Conservation (phyloP, 1,140 invertebrate species). For the Drosophila pseudoobscura region DNA sequence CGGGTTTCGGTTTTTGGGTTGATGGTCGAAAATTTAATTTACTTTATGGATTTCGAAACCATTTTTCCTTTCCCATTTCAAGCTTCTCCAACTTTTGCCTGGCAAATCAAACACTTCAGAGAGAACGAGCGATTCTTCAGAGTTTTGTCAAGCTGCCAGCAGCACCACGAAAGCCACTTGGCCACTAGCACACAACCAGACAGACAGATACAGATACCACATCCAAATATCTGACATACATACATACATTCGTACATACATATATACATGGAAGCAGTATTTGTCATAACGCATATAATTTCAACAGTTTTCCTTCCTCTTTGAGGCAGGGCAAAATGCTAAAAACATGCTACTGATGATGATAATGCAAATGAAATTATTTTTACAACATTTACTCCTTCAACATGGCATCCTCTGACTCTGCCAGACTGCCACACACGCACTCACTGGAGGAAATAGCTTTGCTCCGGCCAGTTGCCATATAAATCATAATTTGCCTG, state of each 20-base stretch:
- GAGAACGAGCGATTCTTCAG: constrained; percentile 31
- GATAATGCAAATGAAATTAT: constrained; percentile 67
- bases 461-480: constrained; percentile 22
- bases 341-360: constrained; percentile 53
- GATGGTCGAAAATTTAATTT: constrained; percentile 60
- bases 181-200: constrained; percentile 12
- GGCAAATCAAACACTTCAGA: constrained; percentile 46
- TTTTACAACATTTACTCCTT: constrained; percentile 59
- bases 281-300: constrained; percentile 63
- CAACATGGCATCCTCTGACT: constrained; percentile 13
- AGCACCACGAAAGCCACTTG: constrained; percentile 43
- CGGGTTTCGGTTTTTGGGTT: constrained; percentile 4
- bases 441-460: not conserved
- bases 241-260: too few species aligned
- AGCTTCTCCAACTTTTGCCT: not conserved
- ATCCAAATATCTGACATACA: too few species aligned
- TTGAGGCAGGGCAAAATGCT: constrained; percentile 45
- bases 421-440: constrained; percentile 4
- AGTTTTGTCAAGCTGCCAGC: constrained; percentile 54
- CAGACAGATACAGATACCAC: not conserved
- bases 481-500: constrained; percentile 71
- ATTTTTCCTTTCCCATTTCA: constrained; percentile 33
- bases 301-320: constrained; percentile 31
- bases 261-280: constrained; percentile 18
- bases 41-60: constrained; percentile 52